Evolutionary conservation across 1,140 invertebrate species (phyloP).

Genomic region (Riptortus pedestris): DNA sequence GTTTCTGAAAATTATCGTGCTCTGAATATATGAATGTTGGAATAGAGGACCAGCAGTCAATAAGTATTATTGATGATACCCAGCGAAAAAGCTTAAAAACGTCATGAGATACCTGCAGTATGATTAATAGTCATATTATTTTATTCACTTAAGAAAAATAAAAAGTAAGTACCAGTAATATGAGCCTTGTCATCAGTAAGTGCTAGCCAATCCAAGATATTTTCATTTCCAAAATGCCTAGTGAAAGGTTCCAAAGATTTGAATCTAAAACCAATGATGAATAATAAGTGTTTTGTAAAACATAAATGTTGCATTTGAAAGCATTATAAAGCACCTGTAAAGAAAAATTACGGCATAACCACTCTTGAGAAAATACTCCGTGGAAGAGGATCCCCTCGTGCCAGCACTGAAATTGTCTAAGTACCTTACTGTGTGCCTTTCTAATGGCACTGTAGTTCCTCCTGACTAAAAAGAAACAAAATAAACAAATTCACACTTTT

Average conservation of each 20-base stretch:
- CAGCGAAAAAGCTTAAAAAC: no score
- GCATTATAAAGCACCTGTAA: conserved; percentile 42
- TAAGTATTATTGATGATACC: no score
- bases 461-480: conserved; percentile 83
- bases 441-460: conserved; percentile 90
- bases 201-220: conserved; percentile 71
- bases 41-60: no score
- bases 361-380: conserved; percentile 86
- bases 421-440: conserved; percentile 92
- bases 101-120: no score
- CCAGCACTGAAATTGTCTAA: conserved; percentile 98
- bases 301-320: neutral
- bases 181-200: conserved; percentile 13
- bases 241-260: conserved; percentile 85
- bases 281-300: conserved; percentile 14
- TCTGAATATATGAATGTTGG: no score
- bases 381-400: conserved; percentile 81
- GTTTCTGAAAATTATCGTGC: no score
- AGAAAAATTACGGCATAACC: conserved; percentile 72
- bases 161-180: no score
- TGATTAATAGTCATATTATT: no score
- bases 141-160: no score
- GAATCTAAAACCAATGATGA: conserved; percentile 41
- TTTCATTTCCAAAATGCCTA: conserved; percentile 66
- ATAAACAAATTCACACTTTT: no score